A percentile compares a stretch with the other conserved stretches of the same genome.
These are phyloP conservation scores for Drosophila orosa DNA, from an alignment of 1,140 invertebrate genomes.

Conservation along the genomic window DNA sequence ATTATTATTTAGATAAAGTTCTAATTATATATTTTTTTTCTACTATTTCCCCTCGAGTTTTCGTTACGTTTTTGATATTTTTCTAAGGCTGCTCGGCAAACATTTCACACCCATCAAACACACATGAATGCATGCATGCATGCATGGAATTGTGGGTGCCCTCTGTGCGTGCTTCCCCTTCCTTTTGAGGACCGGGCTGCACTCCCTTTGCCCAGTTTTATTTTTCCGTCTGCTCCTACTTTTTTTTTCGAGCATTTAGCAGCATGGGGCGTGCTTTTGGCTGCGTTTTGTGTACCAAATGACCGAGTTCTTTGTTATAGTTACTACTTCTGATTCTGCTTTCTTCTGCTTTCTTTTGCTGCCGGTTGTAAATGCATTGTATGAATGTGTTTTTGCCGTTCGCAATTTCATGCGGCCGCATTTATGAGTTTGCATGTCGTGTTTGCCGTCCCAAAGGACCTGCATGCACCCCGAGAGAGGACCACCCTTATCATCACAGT, in stretches of 20 bases:
- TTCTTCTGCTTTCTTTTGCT: too few species aligned
- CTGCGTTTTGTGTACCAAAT: conserved; percentile 71
- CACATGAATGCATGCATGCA: conserved; percentile 26
- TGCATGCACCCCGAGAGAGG: not conserved
- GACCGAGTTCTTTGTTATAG: conserved; percentile 74
- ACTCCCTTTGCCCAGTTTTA: conserved; percentile 31
- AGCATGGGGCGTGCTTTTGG: conserved; percentile 54
- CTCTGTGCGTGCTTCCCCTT: conserved; percentile 19
- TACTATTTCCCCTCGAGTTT: not conserved
- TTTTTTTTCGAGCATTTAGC: conserved; percentile 60
- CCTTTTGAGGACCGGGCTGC: conserved; percentile 15
- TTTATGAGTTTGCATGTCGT: conserved; percentile 52
- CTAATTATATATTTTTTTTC: not conserved
- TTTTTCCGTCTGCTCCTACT: conserved; percentile 33
- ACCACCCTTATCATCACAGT: conserved; percentile 10
- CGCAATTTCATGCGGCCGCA: conserved; percentile 45
- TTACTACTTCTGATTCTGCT: conserved; percentile 36
- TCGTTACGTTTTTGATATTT: not conserved
- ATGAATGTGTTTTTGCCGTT: conserved; percentile 31
- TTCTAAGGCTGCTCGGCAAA: conserved; percentile 32
- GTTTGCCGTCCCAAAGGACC: conserved; percentile 8
- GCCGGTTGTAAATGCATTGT: conserved; percentile 34
- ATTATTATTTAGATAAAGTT: too few species aligned
- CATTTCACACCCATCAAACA: conserved; percentile 29
- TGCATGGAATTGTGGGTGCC: conserved; percentile 15